Conservation (phyloP, 2,888 invertebrate species). For the Drosophila phalerata region DNA sequence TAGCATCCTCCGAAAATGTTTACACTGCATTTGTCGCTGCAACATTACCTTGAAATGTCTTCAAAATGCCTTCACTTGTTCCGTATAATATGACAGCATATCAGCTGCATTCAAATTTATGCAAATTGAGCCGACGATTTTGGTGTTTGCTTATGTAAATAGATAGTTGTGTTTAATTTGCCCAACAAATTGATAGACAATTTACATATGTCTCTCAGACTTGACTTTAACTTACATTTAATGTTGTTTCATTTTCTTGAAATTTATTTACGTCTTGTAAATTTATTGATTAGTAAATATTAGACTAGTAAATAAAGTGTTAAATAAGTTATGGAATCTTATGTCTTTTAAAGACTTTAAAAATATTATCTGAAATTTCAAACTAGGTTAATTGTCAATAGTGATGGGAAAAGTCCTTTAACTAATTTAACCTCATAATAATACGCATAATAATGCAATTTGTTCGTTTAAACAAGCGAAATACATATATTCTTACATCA, state of each 20-base stretch:
- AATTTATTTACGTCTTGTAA: too few relatives aligned
- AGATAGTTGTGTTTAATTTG: constrained; percentile 60
- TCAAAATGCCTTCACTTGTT: constrained; percentile 5
- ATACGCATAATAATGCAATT: constrained; percentile 60
- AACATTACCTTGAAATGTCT: constrained; percentile 25
- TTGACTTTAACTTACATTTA: constrained; percentile 2
- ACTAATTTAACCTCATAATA: constrained; percentile 38
- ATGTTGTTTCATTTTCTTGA: neutral
- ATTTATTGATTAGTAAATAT: neutral
- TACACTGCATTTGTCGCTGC: constrained; percentile 47
- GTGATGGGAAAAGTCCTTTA: constrained; percentile 17
- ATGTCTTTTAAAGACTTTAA: neutral
- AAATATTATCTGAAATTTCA: neutral
- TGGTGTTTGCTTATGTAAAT: constrained; percentile 44
- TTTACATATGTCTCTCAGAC: neutral
- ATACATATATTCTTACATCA: constrained; percentile 11
- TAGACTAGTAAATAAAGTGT: neutral
- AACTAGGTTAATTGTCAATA: too few relatives aligned
- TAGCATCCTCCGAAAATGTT: constrained; percentile 38
- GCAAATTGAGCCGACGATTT: constrained; percentile 57
- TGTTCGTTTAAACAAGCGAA: constrained; percentile 33
- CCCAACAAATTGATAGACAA: constrained; percentile 7
- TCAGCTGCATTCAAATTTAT: constrained; percentile 62
- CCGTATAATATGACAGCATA: constrained; percentile 21
- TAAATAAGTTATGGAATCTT: neutral